Conservation (phyloP, 2,113 vertebrate species). For the Notechis scutatus region DNA sequence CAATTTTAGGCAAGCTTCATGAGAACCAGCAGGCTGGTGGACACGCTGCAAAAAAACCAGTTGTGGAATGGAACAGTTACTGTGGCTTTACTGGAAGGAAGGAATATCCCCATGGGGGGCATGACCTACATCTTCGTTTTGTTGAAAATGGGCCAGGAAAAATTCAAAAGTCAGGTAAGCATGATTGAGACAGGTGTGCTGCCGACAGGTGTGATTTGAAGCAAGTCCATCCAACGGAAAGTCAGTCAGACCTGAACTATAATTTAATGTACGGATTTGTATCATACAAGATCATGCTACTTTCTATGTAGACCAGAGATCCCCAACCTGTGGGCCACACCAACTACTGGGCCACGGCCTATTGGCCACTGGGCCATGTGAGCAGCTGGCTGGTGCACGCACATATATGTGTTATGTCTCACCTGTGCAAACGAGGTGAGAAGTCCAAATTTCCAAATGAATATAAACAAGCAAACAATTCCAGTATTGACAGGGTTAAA, state of each 20-base stretch:
- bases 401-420: too few relatives aligned
- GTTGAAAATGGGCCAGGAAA: constrained; percentile 89
- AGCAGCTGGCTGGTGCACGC: too few relatives aligned
- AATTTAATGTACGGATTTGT: background rate
- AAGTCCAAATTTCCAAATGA: too few relatives aligned
- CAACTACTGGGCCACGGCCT: too few relatives aligned
- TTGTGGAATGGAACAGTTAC: constrained; percentile 84
- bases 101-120: constrained; percentile 76
- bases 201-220: background rate
- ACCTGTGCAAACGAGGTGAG: too few relatives aligned
- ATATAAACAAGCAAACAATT: too few relatives aligned
- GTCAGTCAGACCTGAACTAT: background rate
- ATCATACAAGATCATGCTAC: background rate
- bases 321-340: too few relatives aligned
- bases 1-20: constrained; percentile 66
- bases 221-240: too few relatives aligned
- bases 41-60: constrained; percentile 80
- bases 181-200: background rate
- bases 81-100: constrained; percentile 87
- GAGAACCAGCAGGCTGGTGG: constrained; percentile 67
- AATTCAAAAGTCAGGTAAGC: constrained; percentile 91
- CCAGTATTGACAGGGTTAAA: too few relatives aligned
- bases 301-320: background rate
- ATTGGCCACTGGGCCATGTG: too few relatives aligned
- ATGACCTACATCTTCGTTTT: constrained; percentile 84